These are phyloP conservation scores for Ornithoptera alexandrae DNA, from an alignment of 2,888 invertebrate species.

Conservation along the genomic window DNA sequence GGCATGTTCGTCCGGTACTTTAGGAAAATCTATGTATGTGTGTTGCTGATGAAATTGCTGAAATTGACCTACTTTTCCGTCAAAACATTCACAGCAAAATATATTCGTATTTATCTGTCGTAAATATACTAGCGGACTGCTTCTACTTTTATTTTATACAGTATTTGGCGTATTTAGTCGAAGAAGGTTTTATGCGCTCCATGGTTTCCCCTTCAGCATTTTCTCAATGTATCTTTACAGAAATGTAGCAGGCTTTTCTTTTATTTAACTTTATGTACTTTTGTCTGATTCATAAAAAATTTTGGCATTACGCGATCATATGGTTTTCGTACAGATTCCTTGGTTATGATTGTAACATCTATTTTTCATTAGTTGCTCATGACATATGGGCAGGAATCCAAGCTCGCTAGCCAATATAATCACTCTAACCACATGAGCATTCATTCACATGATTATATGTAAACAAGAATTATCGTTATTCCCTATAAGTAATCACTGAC, in stretches of 20 bases:
- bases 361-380: conserved; percentile 30
- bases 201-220: neutral
- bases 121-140: conserved; percentile 7
- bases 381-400: conserved; percentile 53
- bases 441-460: conserved; percentile 44
- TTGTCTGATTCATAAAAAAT: neutral
- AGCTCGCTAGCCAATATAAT: conserved; percentile 44
- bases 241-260: conserved; percentile 6
- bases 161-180: conserved; percentile 7
- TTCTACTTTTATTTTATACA: conserved; percentile 8
- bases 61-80: conserved; percentile 34
- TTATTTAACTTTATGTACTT: conserved; percentile 3
- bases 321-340: conserved; percentile 17
- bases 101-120: conserved; percentile 12
- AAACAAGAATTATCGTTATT: conserved; percentile 16
- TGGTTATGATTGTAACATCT: conserved; percentile 26
- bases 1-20: conserved; percentile 31
- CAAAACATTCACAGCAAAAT: conserved; percentile 9
- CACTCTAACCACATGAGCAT: conserved; percentile 44
- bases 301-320: conserved; percentile 13
- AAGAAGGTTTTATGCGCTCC: conserved; percentile 9
- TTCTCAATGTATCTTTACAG: conserved; percentile 12
- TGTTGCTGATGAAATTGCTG: conserved; percentile 35
- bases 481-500: neutral
- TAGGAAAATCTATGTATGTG: conserved; percentile 38